phyloP scores from a whole-genome alignment of 2,113 vertebrate genomes.

The Fulica atra region DNA sequence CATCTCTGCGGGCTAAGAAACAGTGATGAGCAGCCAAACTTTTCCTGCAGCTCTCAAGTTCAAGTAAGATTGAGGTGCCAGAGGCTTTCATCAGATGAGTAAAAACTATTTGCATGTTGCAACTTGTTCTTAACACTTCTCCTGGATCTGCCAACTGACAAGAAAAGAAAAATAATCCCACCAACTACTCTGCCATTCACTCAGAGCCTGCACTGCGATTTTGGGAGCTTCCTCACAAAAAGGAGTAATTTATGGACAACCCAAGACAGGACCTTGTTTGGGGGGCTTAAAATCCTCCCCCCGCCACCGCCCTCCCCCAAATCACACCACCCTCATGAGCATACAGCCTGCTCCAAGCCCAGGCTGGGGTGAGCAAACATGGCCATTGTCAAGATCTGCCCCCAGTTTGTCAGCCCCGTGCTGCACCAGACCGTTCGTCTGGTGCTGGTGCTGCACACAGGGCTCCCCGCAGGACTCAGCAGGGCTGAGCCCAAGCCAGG shows the following conservation, averaged over 20 bases:
- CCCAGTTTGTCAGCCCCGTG: not conserved
- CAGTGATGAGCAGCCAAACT: not conserved
- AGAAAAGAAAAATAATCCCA: not conserved
- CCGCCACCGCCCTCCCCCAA: not conserved
- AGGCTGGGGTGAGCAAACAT: not conserved
- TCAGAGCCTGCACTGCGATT: not conserved
- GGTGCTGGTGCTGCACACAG: rapidly evolving
- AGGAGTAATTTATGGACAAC: not conserved
- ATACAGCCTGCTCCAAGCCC: rapidly evolving
- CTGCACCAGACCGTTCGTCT: not conserved
- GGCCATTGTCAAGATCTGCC: not conserved
- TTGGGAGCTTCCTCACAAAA: not conserved
- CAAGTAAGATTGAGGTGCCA: not conserved
- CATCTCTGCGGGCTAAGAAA: not conserved
- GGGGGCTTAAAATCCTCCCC: no score
- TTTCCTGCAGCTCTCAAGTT: not conserved
- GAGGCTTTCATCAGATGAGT: not conserved
- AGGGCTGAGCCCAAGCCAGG: not conserved
- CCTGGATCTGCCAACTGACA: not conserved
- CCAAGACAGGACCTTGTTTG: not conserved
- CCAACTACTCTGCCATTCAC: not conserved
- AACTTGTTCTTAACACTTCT: not conserved
- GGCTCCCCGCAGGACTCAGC: not conserved
- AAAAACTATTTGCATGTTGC: not conserved
- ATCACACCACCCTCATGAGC: not conserved